phyloP scores from a whole-genome alignment of 2,888 invertebrate species.

The Mesorhabditis spiculigera region DNA sequence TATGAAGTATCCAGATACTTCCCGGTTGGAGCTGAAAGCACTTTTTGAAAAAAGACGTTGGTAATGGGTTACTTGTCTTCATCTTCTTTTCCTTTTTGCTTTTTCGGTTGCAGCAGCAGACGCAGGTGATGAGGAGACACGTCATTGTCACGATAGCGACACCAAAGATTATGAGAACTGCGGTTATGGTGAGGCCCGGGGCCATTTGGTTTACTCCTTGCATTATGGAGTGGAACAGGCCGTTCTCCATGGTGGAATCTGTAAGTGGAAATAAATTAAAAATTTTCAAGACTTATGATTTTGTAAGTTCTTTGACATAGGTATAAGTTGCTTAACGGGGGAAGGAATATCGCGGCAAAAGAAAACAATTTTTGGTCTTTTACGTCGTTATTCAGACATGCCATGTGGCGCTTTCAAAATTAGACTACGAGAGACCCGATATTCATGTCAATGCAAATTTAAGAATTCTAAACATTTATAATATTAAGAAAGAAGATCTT shows the following conservation, averaged over 20 bases:
- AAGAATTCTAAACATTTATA: too few species aligned
- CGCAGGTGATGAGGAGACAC: slow-evolving; percentile 25
- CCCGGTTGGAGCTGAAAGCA: slow-evolving; percentile 27
- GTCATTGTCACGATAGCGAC: slow-evolving; percentile 18
- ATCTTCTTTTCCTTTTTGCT: slow-evolving; percentile 13
- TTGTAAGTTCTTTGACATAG: too few species aligned
- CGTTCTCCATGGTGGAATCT: background rate
- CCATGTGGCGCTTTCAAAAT: too few species aligned
- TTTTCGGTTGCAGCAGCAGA: slow-evolving; percentile 31
- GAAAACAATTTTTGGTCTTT: too few species aligned
- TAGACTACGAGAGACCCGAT: too few species aligned
- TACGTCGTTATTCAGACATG: too few species aligned
- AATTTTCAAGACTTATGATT: too few species aligned
- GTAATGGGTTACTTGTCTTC: slow-evolving; percentile 6
- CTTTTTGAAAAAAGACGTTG: background rate
- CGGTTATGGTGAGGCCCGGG: background rate
- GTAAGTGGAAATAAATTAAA: too few species aligned
- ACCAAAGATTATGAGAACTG: slow-evolving; percentile 9
- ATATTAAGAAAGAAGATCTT: too few species aligned
- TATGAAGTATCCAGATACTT: slow-evolving; percentile 45
- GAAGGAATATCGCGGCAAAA: too few species aligned
- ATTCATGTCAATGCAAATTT: too few species aligned
- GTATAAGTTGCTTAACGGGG: too few species aligned
- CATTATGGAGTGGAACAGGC: background rate
- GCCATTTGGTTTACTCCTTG: background rate